Conservation (phyloP, 1,140 invertebrate genomes). For the Drosophila navojoa region DNA sequence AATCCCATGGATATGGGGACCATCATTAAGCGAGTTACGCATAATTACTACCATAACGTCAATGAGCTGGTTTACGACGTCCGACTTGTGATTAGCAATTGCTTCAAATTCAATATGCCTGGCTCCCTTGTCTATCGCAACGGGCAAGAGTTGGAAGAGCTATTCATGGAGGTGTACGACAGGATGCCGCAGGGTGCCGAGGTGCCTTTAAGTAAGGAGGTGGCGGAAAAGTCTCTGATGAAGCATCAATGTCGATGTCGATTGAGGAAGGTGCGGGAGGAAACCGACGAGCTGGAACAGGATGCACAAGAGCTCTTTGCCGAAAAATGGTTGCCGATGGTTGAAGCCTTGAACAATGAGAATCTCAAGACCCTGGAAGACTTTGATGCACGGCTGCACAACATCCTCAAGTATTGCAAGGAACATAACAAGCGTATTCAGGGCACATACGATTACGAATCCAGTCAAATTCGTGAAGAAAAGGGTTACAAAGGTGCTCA, state of each 20-base stretch:
- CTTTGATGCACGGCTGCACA: neutral
- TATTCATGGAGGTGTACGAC: neutral
- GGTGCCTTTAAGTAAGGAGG: neutral
- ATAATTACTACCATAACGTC: conserved; percentile 16
- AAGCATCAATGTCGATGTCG: neutral
- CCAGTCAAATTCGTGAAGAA: neutral
- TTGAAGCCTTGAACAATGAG: neutral
- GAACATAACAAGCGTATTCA: conserved; percentile 2
- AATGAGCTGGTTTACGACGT: conserved; percentile 11
- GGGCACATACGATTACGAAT: neutral
- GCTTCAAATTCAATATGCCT: neutral
- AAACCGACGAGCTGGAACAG: neutral
- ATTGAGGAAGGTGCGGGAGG: neutral
- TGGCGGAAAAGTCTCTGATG: neutral
- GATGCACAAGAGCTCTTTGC: neutral
- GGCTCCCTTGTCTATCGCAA: neutral
- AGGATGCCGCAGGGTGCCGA: neutral
- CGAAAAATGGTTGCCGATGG: neutral
- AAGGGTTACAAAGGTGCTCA: neutral
- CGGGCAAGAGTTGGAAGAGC: neutral
- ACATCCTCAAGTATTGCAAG: neutral
- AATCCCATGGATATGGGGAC: conserved; percentile 17
- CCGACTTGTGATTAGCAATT: conserved; percentile 3
- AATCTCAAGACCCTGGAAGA: neutral
- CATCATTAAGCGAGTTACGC: neutral